Conservation (phyloP, 37 sponge, comb jelly and placozoan genomes). For the Diacarnus erythraeanus region DNA sequence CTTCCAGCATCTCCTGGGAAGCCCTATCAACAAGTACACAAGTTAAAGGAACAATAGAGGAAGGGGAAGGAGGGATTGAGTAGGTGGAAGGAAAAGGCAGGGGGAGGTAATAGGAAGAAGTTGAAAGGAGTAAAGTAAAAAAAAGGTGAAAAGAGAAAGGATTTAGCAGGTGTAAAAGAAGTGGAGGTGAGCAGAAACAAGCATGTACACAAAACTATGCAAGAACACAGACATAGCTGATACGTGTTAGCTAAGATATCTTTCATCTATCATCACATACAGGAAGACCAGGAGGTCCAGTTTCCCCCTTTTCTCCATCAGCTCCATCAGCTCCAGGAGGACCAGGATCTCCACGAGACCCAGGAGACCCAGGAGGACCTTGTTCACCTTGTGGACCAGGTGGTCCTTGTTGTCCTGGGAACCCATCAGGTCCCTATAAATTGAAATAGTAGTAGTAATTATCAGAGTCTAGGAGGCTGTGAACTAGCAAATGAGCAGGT, state of each 20-base stretch:
- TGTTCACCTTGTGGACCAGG: conserved; percentile 39
- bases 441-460: neutral
- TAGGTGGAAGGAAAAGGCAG: too few species aligned
- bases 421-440: conserved; percentile 50
- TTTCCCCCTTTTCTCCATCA: conserved; percentile 45
- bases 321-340: conserved; percentile 47
- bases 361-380: conserved; percentile 40
- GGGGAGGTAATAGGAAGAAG: too few species aligned
- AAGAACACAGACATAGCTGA: too few species aligned
- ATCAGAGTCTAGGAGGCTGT: neutral
- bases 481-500: neutral
- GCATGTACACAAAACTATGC: too few species aligned
- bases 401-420: conserved; percentile 51
- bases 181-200: too few species aligned
- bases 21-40: too few species aligned
- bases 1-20: conserved; percentile 37
- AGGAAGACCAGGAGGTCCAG: conserved; percentile 56
- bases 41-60: too few species aligned
- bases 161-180: too few species aligned
- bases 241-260: too few species aligned
- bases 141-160: too few species aligned
- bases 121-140: too few species aligned
- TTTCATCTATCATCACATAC: conserved; percentile 38
- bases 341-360: conserved; percentile 52
- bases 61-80: too few species aligned